Conservation (phyloP, 2,797 vertebrate species). For the Macropus fuliginosus region DNA sequence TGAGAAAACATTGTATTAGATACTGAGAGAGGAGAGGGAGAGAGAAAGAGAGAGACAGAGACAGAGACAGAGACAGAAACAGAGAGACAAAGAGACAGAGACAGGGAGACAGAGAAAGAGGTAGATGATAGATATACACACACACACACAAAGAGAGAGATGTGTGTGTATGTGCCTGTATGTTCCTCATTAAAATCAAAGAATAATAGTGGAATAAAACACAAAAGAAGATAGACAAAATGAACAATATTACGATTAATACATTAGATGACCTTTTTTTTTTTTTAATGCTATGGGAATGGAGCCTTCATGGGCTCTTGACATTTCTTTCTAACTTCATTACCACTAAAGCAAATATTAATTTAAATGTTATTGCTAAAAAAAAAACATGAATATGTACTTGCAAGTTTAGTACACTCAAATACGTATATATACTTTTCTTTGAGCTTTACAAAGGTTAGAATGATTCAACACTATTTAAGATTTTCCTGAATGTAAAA, state of each 20-base stretch:
- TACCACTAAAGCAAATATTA: not conserved
- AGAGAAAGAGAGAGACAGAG: too few relatives aligned
- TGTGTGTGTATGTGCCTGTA: not conserved
- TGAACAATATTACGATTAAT: not conserved
- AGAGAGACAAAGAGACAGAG: too few relatives aligned
- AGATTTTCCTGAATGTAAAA: not conserved
- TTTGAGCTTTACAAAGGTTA: not conserved
- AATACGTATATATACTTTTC: not conserved
- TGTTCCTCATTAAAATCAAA: not conserved
- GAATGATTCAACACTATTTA: not conserved
- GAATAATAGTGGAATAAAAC: not conserved
- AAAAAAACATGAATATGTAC: not conserved
- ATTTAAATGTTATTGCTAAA: not conserved
- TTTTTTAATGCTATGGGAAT: not conserved
- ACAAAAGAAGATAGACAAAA: not conserved
- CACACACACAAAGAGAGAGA: too few relatives aligned
- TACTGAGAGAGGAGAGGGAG: too few relatives aligned
- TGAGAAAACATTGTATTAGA: not conserved
- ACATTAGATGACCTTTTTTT: too few relatives aligned
- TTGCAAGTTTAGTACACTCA: not conserved
- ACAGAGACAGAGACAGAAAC: too few relatives aligned
- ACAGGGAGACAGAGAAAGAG: too few relatives aligned
- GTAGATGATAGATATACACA: too few relatives aligned
- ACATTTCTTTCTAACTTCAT: not conserved
- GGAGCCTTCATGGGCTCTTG: not conserved